Percentiles rank a stretch among this genome's conserved stretches.
phyloP scores from a whole-genome alignment of 2,888 invertebrate genomes.

The Drosophila greeni region DNA sequence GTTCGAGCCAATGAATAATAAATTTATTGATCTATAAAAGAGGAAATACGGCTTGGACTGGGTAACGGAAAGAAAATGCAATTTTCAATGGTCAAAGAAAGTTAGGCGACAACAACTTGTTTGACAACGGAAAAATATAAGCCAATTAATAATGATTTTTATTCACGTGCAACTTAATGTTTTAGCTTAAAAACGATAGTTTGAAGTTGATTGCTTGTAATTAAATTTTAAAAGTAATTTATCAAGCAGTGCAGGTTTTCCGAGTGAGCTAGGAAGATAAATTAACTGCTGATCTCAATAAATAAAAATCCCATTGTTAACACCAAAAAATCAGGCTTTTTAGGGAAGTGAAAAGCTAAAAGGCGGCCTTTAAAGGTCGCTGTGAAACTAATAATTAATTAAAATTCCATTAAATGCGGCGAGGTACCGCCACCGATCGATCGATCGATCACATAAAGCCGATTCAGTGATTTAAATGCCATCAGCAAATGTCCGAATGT shows the following conservation, averaged over 20 bases:
- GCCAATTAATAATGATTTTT: constrained; percentile 22
- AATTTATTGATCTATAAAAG: constrained; percentile 30
- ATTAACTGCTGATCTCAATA: background rate
- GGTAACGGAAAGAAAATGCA: constrained; percentile 17
- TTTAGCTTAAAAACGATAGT: constrained; percentile 16
- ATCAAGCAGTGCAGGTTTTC: constrained; percentile 5
- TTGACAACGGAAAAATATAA: constrained; percentile 29
- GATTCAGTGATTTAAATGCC: constrained; percentile 64
- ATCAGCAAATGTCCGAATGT: constrained; percentile 41
- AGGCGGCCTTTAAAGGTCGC: constrained; percentile 30
- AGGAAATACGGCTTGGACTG: constrained; percentile 6
- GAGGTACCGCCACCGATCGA: constrained; percentile 25
- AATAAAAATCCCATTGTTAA: constrained; percentile 17
- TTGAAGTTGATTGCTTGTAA: constrained; percentile 6
- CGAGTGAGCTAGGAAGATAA: constrained; percentile 4
- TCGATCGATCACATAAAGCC: constrained; percentile 43
- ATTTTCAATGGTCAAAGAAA: constrained; percentile 26
- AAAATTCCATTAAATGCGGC: constrained; percentile 64
- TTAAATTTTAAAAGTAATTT: background rate
- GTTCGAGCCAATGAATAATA: constrained; percentile 18
- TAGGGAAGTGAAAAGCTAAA: constrained; percentile 19
- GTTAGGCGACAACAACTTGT: constrained; percentile 32
- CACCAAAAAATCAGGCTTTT: background rate
- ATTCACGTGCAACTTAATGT: constrained; percentile 4
- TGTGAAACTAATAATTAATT: constrained; percentile 62